Percentiles rank a stretch among this genome's conserved stretches.
Evolutionary conservation across 2,888 invertebrate species (phyloP).

Genomic region (Drosophila yooni): DNA sequence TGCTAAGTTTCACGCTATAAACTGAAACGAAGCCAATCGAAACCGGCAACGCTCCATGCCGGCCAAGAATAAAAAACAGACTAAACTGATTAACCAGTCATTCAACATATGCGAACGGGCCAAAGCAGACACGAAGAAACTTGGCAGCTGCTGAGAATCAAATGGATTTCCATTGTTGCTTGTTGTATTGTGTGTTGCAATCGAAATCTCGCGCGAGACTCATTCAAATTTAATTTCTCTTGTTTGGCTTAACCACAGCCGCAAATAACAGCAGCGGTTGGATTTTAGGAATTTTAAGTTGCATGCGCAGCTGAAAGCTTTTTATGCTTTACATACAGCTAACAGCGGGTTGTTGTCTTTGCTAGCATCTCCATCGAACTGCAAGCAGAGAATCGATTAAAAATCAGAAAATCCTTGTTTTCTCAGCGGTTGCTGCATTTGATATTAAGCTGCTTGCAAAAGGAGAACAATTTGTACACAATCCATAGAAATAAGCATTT

Average conservation of each 20-base stretch:
- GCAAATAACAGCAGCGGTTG: slow-evolving; percentile 25
- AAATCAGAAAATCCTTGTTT: not conserved
- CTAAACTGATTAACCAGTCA: slow-evolving; percentile 76
- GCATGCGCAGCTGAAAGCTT: slow-evolving; percentile 52
- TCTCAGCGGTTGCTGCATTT: not conserved
- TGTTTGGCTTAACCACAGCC: slow-evolving; percentile 18
- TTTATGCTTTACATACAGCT: slow-evolving; percentile 21
- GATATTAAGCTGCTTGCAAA: not conserved
- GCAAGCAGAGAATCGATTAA: not conserved
- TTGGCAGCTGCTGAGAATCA: slow-evolving; percentile 9
- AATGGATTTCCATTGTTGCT: slow-evolving; percentile 10
- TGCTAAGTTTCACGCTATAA: slow-evolving; percentile 21
- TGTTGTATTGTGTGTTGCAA: slow-evolving; percentile 4
- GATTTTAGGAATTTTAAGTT: slow-evolving; percentile 39
- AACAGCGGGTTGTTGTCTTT: slow-evolving; percentile 10
- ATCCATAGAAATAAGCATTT: not conserved
- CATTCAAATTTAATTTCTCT: slow-evolving; percentile 51
- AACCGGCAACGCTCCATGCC: slow-evolving; percentile 69
- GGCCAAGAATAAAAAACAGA: slow-evolving; percentile 77
- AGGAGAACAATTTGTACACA: not conserved
- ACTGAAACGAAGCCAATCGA: slow-evolving; percentile 27
- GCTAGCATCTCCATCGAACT: not conserved
- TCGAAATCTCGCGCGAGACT: slow-evolving; percentile 44
- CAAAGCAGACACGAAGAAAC: slow-evolving; percentile 23
- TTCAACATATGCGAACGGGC: slow-evolving; percentile 31